Evolutionary conservation across 2,797 vertebrate species (phyloP), one percentile per base, ranked within the genome.

Genomic region (Enteromius viviparus): DNA sequence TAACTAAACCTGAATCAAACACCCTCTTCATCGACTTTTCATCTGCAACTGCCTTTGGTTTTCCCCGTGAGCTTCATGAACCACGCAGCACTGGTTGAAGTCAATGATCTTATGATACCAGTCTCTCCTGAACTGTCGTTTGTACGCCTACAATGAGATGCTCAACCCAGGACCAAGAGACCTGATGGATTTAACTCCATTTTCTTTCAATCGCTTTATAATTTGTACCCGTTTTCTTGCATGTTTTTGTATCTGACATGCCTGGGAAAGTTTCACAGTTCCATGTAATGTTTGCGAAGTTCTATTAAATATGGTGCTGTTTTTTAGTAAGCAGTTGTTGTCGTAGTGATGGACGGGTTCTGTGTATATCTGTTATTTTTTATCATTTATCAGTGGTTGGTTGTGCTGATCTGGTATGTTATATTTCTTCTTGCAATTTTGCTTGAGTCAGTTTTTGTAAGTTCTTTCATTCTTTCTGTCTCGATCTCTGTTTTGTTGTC

Each of bases 281-380:
- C 78, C 66, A 62, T 85, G 86, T 88, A 88, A 87, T 12, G 83
- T 89, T 87, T 88, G 87, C 87, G 1, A 81, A 87, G 62, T 80
- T 80, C 74, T 85, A 82, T 84, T 85, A 82, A 86, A 86, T 87
- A 77, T 86, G 87, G 89, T 89, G 89, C 87, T 89, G 78, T 79
- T 85, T 80, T 82, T 82, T 83, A 79, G 72, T 85, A 81, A 80
- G 74, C 84, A 72, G 84, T 86, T 62, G 65, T 75, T 82, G 87
- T 88, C 66, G 84, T 80, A 80, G 82, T 88, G 77, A 78, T 86
- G 82, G 74, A 71, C 74, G 62, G 66, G 32, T 84, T 84, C 29
- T 76, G 85, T 88, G 86, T 84, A 86, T 78, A 87, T 84, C 75
- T 68, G 66, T 86, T 87, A 78, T 82, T 83, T 81, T 83, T 81